Evolutionary conservation across 2,888 invertebrate species (phyloP), one percentile per base, ranked within the genome.

Genomic region (Cephus nigrinus): DNA sequence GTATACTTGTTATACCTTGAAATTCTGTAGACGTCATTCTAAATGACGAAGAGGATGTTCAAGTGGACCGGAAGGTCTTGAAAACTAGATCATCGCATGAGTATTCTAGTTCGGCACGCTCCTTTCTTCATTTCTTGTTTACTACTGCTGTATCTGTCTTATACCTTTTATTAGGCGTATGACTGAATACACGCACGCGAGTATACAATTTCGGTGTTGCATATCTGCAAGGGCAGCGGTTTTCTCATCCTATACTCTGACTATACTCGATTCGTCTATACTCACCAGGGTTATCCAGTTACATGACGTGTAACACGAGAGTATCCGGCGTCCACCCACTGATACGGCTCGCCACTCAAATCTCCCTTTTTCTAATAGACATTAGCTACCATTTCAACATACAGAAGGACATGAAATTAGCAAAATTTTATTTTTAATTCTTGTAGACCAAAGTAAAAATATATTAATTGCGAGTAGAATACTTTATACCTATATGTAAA

Each of bases 191-290:
- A 71, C 23, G 55, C 55, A 11, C 33, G 32, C 31, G 31, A 31
- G 23, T 71, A 33, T 71, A 71, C 71, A 33, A 71, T 71, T 71
- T 71, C 71, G 71, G 33, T 71, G 15, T 71, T 71, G 31, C 32
- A 71, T 71, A 71, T 71, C 71, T 23, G 71, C 71, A 71, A 71
- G 71, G 71, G 71, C 71, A 71, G 71, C 71, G 71, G 71, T 71
- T 71, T 33, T 71, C 71, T 71, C 31, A 32, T 33, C 9, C 71
- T 71, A 31, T 71, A 55, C 71, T 31, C 32, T 71, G 32, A 32
- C 71, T 71, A 31, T 71, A 55, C 23, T 55, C 23, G 55, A 55
- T 55, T 55, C 55, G 23, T 55, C 55, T 71, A 33, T 71, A 33
- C 71, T 71, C 71, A 31, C 31, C 71, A 32, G 71, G 71, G 33